phyloP scores from a whole-genome alignment of 2,113 vertebrate species.

The Urocolius indicus region DNA sequence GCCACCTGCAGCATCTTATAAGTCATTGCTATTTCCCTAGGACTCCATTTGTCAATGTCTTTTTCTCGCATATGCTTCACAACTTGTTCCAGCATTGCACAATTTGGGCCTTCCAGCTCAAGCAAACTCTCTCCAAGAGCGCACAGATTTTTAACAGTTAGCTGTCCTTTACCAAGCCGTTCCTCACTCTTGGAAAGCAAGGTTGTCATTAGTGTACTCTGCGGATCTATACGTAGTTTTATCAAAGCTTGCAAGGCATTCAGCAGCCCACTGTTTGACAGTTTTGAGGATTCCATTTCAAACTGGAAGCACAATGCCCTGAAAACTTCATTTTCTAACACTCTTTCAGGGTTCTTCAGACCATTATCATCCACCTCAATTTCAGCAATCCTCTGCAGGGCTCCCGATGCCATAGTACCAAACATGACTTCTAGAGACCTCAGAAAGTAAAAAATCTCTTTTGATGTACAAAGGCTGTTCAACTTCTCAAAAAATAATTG shows the following conservation, averaged over 20 bases:
- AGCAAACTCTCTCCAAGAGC: slow-evolving; percentile 82
- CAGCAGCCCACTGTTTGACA: slow-evolving; percentile 80
- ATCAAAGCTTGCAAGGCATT: slow-evolving; percentile 82
- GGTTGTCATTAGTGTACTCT: slow-evolving; percentile 76
- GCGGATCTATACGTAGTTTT: slow-evolving; percentile 79
- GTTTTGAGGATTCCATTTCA: slow-evolving; percentile 74
- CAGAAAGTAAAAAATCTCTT: slow-evolving; percentile 82
- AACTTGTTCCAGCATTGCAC: slow-evolving; percentile 69
- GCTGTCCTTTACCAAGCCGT: slow-evolving; percentile 72
- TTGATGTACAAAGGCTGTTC: slow-evolving; percentile 63
- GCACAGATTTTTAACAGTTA: slow-evolving; percentile 80
- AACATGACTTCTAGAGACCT: slow-evolving; percentile 72
- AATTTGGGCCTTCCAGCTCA: slow-evolving; percentile 69
- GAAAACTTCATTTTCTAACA: slow-evolving; percentile 79
- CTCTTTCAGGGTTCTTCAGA: slow-evolving; percentile 57
- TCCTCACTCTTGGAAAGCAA: slow-evolving; percentile 82
- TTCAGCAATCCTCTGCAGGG: slow-evolving; percentile 85
- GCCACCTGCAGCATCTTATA: slow-evolving; percentile 81
- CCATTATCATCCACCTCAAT: slow-evolving; percentile 68
- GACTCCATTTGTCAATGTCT: slow-evolving; percentile 72
- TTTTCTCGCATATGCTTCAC: slow-evolving; percentile 75
- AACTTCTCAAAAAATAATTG: slow-evolving; percentile 69
- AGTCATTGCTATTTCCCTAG: slow-evolving; percentile 74
- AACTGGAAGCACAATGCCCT: slow-evolving; percentile 82
- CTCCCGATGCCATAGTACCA: slow-evolving; percentile 78